Evolutionary conservation across 92 coral and sea anemone species (phyloP).

Genomic region (Galaxea fascicularis): DNA sequence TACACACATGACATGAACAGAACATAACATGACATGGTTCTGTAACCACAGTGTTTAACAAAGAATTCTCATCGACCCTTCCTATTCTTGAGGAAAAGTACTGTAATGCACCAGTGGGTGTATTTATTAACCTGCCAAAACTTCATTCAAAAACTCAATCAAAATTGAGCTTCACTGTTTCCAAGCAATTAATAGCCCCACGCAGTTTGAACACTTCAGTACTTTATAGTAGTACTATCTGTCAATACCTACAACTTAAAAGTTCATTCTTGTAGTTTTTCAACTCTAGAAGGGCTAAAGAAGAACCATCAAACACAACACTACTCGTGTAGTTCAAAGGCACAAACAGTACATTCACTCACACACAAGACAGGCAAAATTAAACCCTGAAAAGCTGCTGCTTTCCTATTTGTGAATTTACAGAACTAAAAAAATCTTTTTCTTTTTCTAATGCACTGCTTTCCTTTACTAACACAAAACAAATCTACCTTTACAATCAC

Average conservation of each 20-base stretch:
- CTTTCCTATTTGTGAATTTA: background rate
- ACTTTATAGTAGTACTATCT: background rate
- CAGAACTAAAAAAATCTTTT: background rate
- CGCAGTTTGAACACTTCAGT: background rate
- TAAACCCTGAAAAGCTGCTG: too few species aligned
- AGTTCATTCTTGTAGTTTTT: background rate
- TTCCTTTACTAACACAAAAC: background rate
- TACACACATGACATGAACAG: background rate
- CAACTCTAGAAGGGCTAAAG: background rate
- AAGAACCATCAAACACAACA: background rate
- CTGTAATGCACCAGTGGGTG: background rate
- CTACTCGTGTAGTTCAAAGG: too few species aligned
- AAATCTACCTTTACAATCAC: background rate
- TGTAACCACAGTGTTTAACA: background rate
- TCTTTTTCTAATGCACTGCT: slow-evolving; percentile 1
- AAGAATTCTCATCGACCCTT: background rate
- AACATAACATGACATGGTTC: background rate
- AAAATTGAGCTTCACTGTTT: background rate
- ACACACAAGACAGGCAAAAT: too few species aligned
- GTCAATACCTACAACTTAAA: background rate
- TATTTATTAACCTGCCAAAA: background rate
- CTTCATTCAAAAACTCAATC: background rate
- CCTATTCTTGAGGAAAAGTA: too few species aligned
- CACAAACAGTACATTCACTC: too few species aligned
- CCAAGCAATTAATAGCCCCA: background rate